phyloP scores from a whole-genome alignment of 2,113 vertebrate genomes.

The Mus pahari region DNA sequence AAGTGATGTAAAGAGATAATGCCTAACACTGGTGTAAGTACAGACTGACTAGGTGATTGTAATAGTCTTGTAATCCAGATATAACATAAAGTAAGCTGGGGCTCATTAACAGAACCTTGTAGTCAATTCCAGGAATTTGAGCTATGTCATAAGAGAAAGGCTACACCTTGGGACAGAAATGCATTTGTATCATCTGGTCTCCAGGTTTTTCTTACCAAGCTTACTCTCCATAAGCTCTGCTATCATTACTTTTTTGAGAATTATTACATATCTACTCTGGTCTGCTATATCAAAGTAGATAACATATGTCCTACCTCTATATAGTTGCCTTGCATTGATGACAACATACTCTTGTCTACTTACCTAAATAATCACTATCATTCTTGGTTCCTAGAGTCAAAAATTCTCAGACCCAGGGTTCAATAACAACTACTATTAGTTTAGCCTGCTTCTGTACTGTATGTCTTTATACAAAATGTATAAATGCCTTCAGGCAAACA shows the following conservation, averaged over 20 bases:
- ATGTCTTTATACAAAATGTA: not conserved
- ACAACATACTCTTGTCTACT: too few species aligned
- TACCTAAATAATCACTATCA: not conserved
- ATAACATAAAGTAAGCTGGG: not conserved
- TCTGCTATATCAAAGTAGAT: not conserved
- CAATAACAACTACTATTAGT: not conserved
- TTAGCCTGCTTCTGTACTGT: not conserved
- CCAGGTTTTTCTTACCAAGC: not conserved
- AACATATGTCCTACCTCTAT: not conserved
- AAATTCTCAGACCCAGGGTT: not conserved
- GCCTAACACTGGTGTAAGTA: not conserved
- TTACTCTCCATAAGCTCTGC: rapidly evolving
- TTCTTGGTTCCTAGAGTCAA: not conserved
- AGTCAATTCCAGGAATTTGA: not conserved
- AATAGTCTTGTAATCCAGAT: too few species aligned
- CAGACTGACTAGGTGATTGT: not conserved
- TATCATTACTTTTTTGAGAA: rapidly evolving
- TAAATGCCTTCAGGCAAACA: not conserved
- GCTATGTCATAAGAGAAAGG: not conserved
- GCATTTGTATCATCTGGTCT: rapidly evolving
- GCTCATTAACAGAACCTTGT: not conserved
- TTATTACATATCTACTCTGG: not conserved
- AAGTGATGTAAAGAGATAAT: not conserved
- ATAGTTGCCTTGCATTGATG: not conserved
- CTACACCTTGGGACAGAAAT: rapidly evolving